Conservation (phyloP, 2,113 vertebrate genomes). For the Gymnorhina tibicen region DNA sequence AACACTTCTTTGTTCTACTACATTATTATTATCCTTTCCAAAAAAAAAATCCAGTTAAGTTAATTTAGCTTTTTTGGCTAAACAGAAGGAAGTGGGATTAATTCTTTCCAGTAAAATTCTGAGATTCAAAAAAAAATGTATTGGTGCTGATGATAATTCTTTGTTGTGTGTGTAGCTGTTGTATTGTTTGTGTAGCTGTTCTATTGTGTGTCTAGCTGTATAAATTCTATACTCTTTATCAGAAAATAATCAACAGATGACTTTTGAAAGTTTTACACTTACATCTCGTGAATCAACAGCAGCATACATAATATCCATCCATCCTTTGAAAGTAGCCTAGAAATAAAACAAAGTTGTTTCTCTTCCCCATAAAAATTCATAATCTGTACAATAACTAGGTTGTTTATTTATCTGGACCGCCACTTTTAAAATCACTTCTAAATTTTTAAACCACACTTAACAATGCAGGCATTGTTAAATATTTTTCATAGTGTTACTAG, state of each 20-base stretch:
- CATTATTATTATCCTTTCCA: neutral
- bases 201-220: neutral
- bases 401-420: neutral
- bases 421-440: neutral
- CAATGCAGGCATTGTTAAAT: neutral
- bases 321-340: conserved; percentile 97
- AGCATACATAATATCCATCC: conserved; percentile 97
- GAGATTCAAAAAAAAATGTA: neutral
- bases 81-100: neutral
- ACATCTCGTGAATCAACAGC: conserved; percentile 88
- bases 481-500: neutral
- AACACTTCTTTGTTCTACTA: neutral
- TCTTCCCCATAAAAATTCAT: neutral
- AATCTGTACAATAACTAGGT: neutral
- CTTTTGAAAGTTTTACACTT: conserved; percentile 52
- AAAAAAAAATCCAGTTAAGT: neutral
- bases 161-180: neutral
- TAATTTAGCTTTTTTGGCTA: neutral
- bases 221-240: neutral
- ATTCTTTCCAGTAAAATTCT: neutral
- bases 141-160: neutral
- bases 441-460: neutral
- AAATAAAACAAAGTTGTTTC: conserved; percentile 40
- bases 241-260: neutral
- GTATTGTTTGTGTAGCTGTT: neutral